Evolutionary conservation across 2,797 vertebrate genomes (phyloP).

Genomic region (Gephyroberyx darwinii): DNA sequence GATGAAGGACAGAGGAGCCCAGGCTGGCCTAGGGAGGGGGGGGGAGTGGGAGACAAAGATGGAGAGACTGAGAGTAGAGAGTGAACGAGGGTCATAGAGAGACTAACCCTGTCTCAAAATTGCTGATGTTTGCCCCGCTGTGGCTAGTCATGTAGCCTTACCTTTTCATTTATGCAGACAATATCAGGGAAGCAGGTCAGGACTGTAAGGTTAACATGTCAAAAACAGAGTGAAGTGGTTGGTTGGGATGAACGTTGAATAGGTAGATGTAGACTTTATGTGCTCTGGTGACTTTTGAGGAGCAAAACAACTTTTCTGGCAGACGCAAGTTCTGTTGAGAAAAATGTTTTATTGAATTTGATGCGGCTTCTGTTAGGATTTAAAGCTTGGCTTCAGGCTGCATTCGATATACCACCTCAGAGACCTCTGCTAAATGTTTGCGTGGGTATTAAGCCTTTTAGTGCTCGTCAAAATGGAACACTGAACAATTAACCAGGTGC

Average conservation of each 20-base stretch:
- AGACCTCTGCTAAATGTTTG: not conserved
- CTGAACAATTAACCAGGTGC: conserved; percentile 1
- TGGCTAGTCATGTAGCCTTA: conserved; percentile 19
- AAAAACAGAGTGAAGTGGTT: conserved; percentile 3
- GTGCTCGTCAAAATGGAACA: conserved; percentile 1
- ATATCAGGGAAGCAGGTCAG: conserved; percentile 55
- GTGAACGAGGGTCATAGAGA: conserved; percentile 76
- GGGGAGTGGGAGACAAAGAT: conserved; percentile 71
- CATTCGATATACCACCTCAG: conserved; percentile 5
- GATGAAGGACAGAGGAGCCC: conserved; percentile 78
- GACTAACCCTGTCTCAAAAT: conserved; percentile 72
- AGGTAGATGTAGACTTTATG: not conserved
- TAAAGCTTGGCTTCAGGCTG: conserved; percentile 15
- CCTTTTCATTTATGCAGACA: conserved; percentile 62
- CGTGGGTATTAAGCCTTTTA: conserved; percentile 3
- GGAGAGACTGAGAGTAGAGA: conserved; percentile 69
- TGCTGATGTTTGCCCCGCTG: conserved; percentile 75
- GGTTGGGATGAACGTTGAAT: too few species aligned
- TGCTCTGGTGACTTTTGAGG: not conserved
- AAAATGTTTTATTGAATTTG: not conserved
- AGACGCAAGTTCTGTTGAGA: not conserved
- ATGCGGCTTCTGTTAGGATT: conserved; percentile 1
- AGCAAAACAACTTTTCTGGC: not conserved
- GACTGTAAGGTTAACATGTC: conserved; percentile 45
- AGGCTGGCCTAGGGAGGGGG: conserved; percentile 50